Evolutionary conservation across 2,888 invertebrate species (phyloP), one percentile per base, ranked within the genome.

Genomic region (Heteromyza rotundicornis): DNA sequence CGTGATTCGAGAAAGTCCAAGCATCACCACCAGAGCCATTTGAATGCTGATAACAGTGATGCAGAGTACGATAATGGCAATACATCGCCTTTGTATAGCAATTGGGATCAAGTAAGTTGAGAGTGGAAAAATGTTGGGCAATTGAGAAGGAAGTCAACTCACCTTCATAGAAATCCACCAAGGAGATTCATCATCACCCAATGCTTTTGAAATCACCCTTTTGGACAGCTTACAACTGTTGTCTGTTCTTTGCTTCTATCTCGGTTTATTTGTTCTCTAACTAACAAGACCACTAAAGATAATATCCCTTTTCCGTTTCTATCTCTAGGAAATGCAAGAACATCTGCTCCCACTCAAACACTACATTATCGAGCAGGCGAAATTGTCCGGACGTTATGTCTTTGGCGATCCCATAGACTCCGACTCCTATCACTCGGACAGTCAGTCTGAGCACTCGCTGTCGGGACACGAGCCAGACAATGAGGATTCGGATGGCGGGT

Each of bases 291-390:
- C n/a, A n/a, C n/a, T n/a, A n/a, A n/a, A n/a, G n/a, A n/a, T n/a
- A n/a, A n/a, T n/a, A n/a, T n/a, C n/a, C n/a, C n/a, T n/a, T n/a
- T n/a, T n/a, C n/a, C 32, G 32, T 32, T 32, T 5, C 32, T 32
- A 32, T 8, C 61, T 17, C 16, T 12, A 80, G 68, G 85, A 88
- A 64, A 86, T 88, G 87, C 90, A 90, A 70, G 87, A 88, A 70
- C 93, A 94, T 79, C 84, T 94, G 66, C 82, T 94, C 75, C 94
- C 94, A 10, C 84, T 95, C 66, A 94, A 94, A 81, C 92, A 94
- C 82, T 95, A 94, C 77, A 91, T 95, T 70, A 87, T 95, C 74
- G 94, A 94, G 77, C 95, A 95, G 83, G 92, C 92, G 0, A 91
- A 92, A 69, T 64, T 73, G 2, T 66, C 82, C 86, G 91, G 89